These are phyloP conservation scores for Syngnathus rostellatus DNA, from an alignment of 2,797 vertebrate species.

Conservation along the genomic window DNA sequence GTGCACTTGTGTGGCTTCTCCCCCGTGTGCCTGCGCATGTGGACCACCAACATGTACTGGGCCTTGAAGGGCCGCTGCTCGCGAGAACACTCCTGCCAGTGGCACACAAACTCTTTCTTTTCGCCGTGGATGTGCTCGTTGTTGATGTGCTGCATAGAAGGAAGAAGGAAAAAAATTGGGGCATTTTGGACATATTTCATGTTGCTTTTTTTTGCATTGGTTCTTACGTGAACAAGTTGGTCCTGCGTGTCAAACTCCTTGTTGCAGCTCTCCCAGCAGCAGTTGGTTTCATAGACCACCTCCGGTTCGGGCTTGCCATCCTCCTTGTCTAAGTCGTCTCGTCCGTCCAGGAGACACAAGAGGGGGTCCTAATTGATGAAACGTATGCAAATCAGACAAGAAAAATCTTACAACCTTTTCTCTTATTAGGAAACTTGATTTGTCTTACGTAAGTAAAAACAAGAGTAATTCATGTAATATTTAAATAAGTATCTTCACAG, in stretches of 20 bases:
- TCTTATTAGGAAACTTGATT: neutral
- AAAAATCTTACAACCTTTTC: neutral
- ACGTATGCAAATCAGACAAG: neutral
- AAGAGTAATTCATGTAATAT: no score
- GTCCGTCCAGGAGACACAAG: constrained; percentile 81
- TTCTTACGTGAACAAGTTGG: constrained; percentile 92
- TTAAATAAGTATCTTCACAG: no score
- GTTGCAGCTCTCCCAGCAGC: constrained; percentile 91
- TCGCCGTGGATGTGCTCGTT: constrained; percentile 98
- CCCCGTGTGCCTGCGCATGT: constrained; percentile 95
- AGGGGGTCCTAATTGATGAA: constrained; percentile 77
- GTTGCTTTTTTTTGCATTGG: neutral
- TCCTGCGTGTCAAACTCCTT: constrained; percentile 97
- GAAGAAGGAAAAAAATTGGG: neutral
- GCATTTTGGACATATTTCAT: no score
- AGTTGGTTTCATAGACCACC: constrained; percentile 91
- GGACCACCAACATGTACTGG: constrained; percentile 98
- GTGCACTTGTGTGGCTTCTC: constrained; percentile 99
- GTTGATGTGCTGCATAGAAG: constrained; percentile 85
- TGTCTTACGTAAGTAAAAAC: no score
- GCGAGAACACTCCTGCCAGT: constrained; percentile 90
- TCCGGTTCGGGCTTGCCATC: constrained; percentile 89
- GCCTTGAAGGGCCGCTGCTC: constrained; percentile 97
- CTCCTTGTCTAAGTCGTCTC: constrained; percentile 91
- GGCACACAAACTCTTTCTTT: constrained; percentile 98